Evolutionary conservation across 2,888 invertebrate genomes (phyloP), one percentile per base, ranked within the genome.

Genomic region (Argyresthia albistria): DNA sequence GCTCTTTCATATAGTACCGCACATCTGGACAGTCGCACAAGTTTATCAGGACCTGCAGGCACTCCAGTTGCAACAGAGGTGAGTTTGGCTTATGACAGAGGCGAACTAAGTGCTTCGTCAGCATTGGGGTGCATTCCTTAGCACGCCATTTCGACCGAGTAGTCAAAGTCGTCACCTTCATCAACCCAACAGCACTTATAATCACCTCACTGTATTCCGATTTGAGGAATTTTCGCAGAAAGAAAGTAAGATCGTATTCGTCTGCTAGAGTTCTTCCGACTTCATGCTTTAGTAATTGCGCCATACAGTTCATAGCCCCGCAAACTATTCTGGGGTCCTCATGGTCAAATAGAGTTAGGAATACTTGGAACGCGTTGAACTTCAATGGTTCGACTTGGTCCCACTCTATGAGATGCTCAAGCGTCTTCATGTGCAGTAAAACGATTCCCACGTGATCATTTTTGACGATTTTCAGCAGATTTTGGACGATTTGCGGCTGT

Each of bases 11-110:
- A 50, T 80, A 69, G 35, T 73, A 48, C 42, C 81, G 65, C 1
- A 83, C 69, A 53, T 87, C 86, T 0, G 84, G 80, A 56, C 73
- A 75, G 49, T 86, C 86, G 64, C 83, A 80, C 0, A 87, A 60
- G 57, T 87, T 86, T 6, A 83, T 76, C 37, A 87, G 55, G 0
- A 80, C 73, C 54, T 83, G 81, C 67, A 87, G 70, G 1, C 69
- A 60, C 12, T 69, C 56, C 4, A 79, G 35, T 53, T 86, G 86
- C 1, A 87, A 53, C 8, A 71, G n/a, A 0, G 84, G 82, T 1
- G 62, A 65, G 54, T 70, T 76, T 0, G 69, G 69, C 0, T 58
- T 54, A 2, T 63, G 56, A 46, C 73, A 73, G 3, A 84, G 60
- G 0, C 55, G 36, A 0, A 80, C 69, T 2, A 87, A 59, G 1